Base-by-base conservation (phyloP, 2,888 invertebrate genomes). In the Megamerina dolium region DNA sequence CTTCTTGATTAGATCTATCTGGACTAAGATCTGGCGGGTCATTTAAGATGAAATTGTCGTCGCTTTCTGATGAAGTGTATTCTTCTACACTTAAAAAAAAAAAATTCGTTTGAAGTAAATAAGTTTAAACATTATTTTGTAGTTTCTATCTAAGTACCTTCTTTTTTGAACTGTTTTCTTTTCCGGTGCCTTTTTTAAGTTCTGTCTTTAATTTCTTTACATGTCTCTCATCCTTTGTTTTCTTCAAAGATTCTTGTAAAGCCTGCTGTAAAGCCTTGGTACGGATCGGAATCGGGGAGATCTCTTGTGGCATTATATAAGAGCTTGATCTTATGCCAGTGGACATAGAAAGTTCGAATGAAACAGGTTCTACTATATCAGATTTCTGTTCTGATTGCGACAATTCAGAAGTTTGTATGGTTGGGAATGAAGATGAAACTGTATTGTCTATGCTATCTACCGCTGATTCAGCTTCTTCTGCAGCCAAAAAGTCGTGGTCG, bases 61-160 rank as follows among this genome's bases (percentile, higher is more conserved):
- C 37, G 27, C 37, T 45, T 45, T 45, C 45, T 41, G 37, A 41
- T n/a, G n/a, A n/a, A n/a, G n/a, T n/a, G n/a, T n/a, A n/a, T n/a
- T n/a, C n/a, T n/a, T n/a, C n/a, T n/a, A n/a, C n/a, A n/a, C n/a
- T n/a, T n/a, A n/a, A n/a, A 32, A 41, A 21, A 36, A 31, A 32
- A 30, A 40, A 20, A 26, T 23, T 30, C 30, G n/a, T 30, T 5
- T 30, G 30, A 12, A 30, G 14, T 30, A 30, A n/a, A n/a, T n/a
- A n/a, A n/a, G n/a, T n/a, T n/a, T n/a, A n/a, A n/a, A n/a, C n/a
- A n/a, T n/a, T n/a, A n/a, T n/a, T n/a, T n/a, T n/a, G n/a, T n/a
- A n/a, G n/a, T n/a, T n/a, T n/a, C n/a, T n/a, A n/a, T n/a, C n/a
- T n/a, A n/a, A n/a, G n/a, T n/a, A n/a, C n/a, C n/a, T n/a, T n/a